These are phyloP conservation scores for Butorides virescens DNA, from an alignment of 2,113 vertebrate species.

Conservation along the genomic window DNA sequence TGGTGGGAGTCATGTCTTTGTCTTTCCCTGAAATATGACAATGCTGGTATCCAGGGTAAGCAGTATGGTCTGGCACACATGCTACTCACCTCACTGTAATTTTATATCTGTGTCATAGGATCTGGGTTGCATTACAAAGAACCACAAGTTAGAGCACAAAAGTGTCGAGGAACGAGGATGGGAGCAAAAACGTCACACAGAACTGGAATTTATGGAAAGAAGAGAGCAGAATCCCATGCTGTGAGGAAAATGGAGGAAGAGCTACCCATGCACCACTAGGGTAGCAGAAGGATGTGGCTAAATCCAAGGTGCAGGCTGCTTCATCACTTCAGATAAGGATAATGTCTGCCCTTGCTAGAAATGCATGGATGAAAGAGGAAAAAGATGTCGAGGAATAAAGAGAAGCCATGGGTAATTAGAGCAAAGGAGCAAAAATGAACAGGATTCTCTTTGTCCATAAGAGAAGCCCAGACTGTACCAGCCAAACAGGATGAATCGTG, in stretches of 20 bases:
- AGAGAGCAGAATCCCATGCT: background rate
- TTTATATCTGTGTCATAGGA: background rate
- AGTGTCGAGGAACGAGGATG: background rate
- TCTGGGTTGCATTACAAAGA: background rate
- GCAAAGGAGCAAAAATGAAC: background rate
- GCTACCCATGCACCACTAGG: too few relatives aligned
- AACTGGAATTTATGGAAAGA: background rate
- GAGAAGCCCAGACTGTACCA: fast-evolving
- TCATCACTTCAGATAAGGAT: too few relatives aligned
- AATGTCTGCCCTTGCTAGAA: background rate
- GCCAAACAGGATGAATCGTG: background rate
- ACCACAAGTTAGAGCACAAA: background rate
- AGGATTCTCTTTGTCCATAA: background rate
- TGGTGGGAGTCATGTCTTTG: background rate
- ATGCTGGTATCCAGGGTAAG: background rate
- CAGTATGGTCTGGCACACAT: fast-evolving
- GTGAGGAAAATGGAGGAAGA: background rate
- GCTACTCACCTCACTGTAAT: background rate
- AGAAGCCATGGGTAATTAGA: fast-evolving
- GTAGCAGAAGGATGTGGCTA: background rate
- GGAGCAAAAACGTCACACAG: background rate
- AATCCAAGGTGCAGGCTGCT: background rate
- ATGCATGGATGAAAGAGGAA: background rate
- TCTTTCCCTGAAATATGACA: background rate
- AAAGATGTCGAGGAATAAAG: background rate